Evolutionary conservation across 2,888 invertebrate species (phyloP), one percentile per base, ranked within the genome.

Genomic region (Drosophila anomalata): DNA sequence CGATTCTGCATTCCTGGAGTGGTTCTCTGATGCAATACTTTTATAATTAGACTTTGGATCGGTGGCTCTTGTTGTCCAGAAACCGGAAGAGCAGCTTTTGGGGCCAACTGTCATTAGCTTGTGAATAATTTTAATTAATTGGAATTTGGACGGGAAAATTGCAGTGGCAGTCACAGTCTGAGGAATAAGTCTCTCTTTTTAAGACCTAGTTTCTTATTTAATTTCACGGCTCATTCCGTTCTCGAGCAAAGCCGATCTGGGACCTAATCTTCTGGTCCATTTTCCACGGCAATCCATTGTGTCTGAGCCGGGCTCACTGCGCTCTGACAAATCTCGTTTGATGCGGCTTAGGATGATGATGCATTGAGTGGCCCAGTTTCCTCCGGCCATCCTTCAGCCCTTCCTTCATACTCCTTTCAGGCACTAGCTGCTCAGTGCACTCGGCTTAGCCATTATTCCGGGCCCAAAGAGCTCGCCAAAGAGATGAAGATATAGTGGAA

Each of bases 401-500:
- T 8, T 24, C 65, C 44, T 66, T 67, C 66, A 51, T 66, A 50
- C 46, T 44, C 56, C 67, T 67, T 66, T 65, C 50, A 50, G 29
- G 69, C 52, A 11, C 56, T 59, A 57, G 61, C 51, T 48, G 44
- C 60, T 46, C 33, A 42, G 51, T 61, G 61, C 73, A 84, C 73
- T 79, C 71, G 79, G 85, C 85, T 81, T 84, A 84, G 79, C 79
- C 79, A 81, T 77, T 84, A 78, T 80, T 66, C 57, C 14, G 57
- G 14, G 14, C 47, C 63, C 56, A 56, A 14, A 14, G 55, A 42
- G 59, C 58, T 57, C 31, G 26, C 22, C 22, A 17, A 17, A 17
- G 17, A 44, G 54, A 39, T 33, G 54, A n/a, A 26, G 20, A 26
- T 42, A 47, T n/a, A 50, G 67, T 8, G 31, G 12, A 29, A 42